Evolutionary conservation across 2,888 invertebrate genomes (phyloP).

Genomic region (Halictus quadricinctus): DNA sequence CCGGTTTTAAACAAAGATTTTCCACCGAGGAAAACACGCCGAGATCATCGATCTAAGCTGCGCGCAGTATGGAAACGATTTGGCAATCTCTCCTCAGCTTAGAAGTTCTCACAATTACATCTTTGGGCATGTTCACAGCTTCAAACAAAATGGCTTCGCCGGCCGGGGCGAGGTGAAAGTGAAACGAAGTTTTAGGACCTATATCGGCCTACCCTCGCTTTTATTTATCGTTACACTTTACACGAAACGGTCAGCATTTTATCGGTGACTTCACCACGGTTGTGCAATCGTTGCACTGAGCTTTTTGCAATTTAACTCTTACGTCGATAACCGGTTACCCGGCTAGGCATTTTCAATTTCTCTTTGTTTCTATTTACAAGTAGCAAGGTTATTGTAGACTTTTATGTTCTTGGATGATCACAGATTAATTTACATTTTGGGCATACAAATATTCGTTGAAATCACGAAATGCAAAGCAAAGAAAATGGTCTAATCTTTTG

Average conservation of each 20-base stretch:
- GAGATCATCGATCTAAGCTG: constrained; percentile 43
- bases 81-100: constrained; percentile 36
- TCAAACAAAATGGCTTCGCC: constrained; percentile 1
- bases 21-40: constrained; percentile 26
- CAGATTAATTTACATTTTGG: no score
- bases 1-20: constrained; percentile 39
- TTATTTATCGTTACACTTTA: constrained; percentile 4
- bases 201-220: background rate
- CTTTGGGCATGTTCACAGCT: constrained; percentile 21
- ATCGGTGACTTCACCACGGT: background rate
- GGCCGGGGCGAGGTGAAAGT: background rate
- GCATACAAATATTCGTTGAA: no score
- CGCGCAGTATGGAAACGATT: constrained; percentile 37
- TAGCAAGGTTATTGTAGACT: background rate
- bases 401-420: no score
- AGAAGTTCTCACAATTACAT: constrained; percentile 10
- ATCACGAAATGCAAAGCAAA: no score
- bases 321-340: background rate
- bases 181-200: background rate
- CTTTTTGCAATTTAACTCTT: background rate
- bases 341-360: no score
- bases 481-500: background rate
- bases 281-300: background rate
- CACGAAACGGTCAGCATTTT: background rate
- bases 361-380: background rate